Conservation (phyloP, 2,113 vertebrate genomes). For the Strigops habroptila region DNA sequence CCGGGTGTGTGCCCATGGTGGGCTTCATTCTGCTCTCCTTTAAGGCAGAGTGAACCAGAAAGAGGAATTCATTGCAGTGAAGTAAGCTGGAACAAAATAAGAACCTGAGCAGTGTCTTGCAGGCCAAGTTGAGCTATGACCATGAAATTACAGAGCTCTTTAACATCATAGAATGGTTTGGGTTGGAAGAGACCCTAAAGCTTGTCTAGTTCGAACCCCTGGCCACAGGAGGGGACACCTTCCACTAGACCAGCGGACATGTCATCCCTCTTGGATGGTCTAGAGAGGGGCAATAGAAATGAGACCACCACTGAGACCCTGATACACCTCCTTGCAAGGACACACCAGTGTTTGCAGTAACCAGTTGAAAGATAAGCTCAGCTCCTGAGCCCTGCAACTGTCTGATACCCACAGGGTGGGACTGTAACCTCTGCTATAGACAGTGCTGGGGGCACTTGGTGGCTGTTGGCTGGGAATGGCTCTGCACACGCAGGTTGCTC, state of each 20-base stretch:
- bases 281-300: not conserved
- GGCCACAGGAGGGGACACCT: not conserved
- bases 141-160: not conserved
- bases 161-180: not conserved
- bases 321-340: not conserved
- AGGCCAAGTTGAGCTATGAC: not conserved
- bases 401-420: not conserved
- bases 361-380: not conserved
- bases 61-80: not conserved
- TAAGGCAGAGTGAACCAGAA: not conserved
- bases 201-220: not conserved
- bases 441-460: not conserved
- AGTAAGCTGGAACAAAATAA: not conserved
- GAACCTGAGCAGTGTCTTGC: accelerated
- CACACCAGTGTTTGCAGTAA: not conserved
- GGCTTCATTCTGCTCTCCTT: not conserved
- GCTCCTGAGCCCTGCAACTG: not conserved
- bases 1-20: not conserved
- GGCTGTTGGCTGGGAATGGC: not conserved
- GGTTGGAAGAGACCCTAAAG: not conserved
- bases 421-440: not conserved
- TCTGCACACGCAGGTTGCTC: not conserved
- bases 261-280: not conserved
- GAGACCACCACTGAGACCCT: not conserved
- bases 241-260: not conserved